These are phyloP conservation scores for Sphaeridia pumilis DNA, from an alignment of 2,888 invertebrate genomes.

Conservation along the genomic window DNA sequence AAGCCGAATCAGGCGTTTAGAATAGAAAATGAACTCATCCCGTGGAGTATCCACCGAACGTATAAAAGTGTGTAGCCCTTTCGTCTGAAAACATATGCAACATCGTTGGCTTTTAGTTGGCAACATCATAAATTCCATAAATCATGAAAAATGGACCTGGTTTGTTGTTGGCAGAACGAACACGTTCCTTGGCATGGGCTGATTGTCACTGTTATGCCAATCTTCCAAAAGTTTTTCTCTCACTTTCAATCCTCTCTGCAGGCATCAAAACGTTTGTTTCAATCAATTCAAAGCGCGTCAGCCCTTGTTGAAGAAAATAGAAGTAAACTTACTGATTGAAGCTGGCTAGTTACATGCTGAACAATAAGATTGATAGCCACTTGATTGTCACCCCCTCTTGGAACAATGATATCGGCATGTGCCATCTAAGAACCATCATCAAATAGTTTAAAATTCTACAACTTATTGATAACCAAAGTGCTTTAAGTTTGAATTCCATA, in stretches of 20 bases:
- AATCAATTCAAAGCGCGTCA: no score
- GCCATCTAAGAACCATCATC: conserved; percentile 51
- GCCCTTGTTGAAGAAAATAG: no score
- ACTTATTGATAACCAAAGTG: no score
- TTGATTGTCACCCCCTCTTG: conserved; percentile 89
- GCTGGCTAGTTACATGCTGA: conserved; percentile 93
- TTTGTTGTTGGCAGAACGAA: conserved; percentile 67
- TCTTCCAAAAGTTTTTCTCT: conserved; percentile 66
- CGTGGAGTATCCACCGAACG: conserved; percentile 85
- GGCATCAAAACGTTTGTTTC: no score
- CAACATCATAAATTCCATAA: no score
- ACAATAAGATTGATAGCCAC: conserved; percentile 96
- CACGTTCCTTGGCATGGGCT: conserved; percentile 76
- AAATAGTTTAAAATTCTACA: not conserved
- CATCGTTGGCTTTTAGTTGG: no score
- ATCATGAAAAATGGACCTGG: conserved; percentile 24
- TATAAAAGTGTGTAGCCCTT: conserved; percentile 94
- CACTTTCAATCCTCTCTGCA: conserved; percentile 79
- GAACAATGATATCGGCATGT: conserved; percentile 96
- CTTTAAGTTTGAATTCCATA: no score
- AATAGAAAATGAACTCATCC: conserved; percentile 99
- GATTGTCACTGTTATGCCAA: conserved; percentile 49
- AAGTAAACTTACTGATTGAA: conserved; percentile 64
- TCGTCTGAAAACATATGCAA: conserved; percentile 50
- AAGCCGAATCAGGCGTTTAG: conserved; percentile 87